A percentile compares a stretch with the other conserved stretches of the same genome.
These are phyloP conservation scores for Sacculina carcini DNA, from an alignment of 2,888 invertebrate species.

Conservation along the genomic window DNA sequence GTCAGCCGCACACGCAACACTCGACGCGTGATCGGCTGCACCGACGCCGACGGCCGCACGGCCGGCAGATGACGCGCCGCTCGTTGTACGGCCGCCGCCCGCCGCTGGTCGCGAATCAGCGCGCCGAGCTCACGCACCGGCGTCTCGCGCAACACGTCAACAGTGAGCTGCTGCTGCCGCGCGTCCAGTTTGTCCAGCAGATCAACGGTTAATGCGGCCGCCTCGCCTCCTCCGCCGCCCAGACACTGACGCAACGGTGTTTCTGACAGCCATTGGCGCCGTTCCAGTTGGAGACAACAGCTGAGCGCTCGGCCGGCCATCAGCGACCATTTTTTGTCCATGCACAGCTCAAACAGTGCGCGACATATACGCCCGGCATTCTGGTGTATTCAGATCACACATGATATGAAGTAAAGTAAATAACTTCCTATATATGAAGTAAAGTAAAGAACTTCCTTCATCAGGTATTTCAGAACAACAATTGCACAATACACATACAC, in stretches of 20 bases:
- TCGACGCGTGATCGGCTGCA: slow-evolving; percentile 88
- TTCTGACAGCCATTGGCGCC: slow-evolving; percentile 63
- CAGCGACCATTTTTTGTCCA: slow-evolving; percentile 66
- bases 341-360: slow-evolving; percentile 75
- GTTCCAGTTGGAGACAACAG: slow-evolving; percentile 77
- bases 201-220: too few species aligned
- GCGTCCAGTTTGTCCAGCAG: slow-evolving; percentile 32
- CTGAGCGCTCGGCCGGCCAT: slow-evolving; percentile 59
- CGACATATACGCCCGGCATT: slow-evolving; percentile 72
- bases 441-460: too few species aligned
- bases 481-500: too few species aligned
- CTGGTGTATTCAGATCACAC: too few species aligned
- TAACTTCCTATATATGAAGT: too few species aligned
- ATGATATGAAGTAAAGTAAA: too few species aligned
- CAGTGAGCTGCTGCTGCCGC: slow-evolving; percentile 32
- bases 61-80: slow-evolving; percentile 63
- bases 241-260: slow-evolving; percentile 64
- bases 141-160: slow-evolving; percentile 61
- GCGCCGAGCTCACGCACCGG: slow-evolving; percentile 38
- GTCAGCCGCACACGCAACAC: slow-evolving; percentile 55
- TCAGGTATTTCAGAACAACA: too few species aligned
- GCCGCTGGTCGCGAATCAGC: slow-evolving; percentile 44
- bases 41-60: slow-evolving; percentile 47
- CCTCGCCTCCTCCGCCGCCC: slow-evolving; percentile 19
- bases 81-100: slow-evolving; percentile 46